These are phyloP conservation scores for Oreotrochilus melanogaster DNA, from an alignment of 2,113 vertebrate species.

Conservation along the genomic window DNA sequence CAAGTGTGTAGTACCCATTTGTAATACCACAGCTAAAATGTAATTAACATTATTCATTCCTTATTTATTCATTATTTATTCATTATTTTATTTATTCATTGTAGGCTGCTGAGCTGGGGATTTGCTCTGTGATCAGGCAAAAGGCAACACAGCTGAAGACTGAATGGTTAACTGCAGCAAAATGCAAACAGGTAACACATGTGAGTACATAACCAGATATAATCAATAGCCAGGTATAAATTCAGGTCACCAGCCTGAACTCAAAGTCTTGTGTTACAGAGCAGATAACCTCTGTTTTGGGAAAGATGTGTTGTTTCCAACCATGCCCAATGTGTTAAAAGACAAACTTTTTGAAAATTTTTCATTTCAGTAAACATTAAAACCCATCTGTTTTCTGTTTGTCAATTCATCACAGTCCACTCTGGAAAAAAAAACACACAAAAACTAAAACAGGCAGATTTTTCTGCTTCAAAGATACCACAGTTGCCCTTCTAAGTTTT, in stretches of 20 bases:
- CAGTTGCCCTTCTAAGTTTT: background rate
- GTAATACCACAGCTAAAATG: background rate
- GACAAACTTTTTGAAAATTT: background rate
- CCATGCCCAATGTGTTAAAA: background rate
- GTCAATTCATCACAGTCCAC: background rate
- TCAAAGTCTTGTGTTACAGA: background rate
- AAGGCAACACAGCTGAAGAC: background rate
- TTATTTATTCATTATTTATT: background rate
- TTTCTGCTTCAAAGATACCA: background rate
- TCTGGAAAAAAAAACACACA: background rate
- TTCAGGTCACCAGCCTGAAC: background rate
- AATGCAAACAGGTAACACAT: background rate
- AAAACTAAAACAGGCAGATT: background rate
- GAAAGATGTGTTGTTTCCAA: background rate
- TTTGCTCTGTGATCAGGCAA: background rate
- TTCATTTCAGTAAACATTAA: background rate
- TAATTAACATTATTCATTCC: background rate
- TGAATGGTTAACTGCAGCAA: background rate
- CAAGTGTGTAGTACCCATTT: background rate
- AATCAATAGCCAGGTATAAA: background rate
- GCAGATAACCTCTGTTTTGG: background rate
- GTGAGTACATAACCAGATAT: background rate
- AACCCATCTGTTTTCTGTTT: background rate
- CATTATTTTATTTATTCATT: background rate
- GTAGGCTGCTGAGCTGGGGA: accelerated